These are phyloP conservation scores for Papilio glaucus DNA, from an alignment of 1,140 invertebrate species.

Conservation along the genomic window DNA sequence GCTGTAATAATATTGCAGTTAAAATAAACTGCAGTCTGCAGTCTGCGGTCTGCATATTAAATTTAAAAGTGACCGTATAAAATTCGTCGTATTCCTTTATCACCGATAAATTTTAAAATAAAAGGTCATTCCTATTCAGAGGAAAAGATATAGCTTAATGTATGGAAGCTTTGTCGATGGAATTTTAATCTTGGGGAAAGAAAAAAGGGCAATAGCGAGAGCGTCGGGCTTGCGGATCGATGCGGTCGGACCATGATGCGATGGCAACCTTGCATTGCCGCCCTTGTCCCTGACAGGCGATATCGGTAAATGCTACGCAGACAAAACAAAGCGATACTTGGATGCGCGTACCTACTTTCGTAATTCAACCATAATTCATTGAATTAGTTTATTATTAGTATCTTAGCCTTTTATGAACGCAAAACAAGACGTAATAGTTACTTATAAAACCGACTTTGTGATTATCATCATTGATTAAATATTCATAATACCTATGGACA, in stretches of 20 bases:
- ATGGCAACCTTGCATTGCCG: constrained; percentile 62
- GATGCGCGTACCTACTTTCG: not conserved
- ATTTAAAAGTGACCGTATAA: constrained; percentile 21
- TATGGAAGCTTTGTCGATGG: constrained; percentile 44
- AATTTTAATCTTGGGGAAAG: constrained; percentile 53
- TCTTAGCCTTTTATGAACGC: too few relatives aligned
- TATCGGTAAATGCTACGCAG: not conserved
- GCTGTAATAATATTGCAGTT: constrained; percentile 4
- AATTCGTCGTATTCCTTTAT: constrained; percentile 18
- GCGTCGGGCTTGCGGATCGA: constrained; percentile 61
- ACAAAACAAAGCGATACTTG: not conserved
- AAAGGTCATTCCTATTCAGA: constrained; percentile 17
- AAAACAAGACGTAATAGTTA: too few relatives aligned
- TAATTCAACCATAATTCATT: not conserved
- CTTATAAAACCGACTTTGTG: too few relatives aligned
- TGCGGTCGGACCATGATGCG: constrained; percentile 60
- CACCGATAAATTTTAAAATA: constrained; percentile 7
- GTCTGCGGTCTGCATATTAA: constrained; percentile 7
- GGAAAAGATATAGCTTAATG: constrained; percentile 24
- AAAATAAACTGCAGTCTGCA: constrained; percentile 19
- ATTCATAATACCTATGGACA: too few relatives aligned
- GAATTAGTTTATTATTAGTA: not conserved
- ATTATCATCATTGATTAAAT: too few relatives aligned
- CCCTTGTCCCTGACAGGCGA: constrained; percentile 32
- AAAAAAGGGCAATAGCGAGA: constrained; percentile 51